Evolutionary conservation across 1,140 invertebrate genomes (phyloP), one percentile per base, ranked within the genome.

Genomic region (Drosophila asahinai): DNA sequence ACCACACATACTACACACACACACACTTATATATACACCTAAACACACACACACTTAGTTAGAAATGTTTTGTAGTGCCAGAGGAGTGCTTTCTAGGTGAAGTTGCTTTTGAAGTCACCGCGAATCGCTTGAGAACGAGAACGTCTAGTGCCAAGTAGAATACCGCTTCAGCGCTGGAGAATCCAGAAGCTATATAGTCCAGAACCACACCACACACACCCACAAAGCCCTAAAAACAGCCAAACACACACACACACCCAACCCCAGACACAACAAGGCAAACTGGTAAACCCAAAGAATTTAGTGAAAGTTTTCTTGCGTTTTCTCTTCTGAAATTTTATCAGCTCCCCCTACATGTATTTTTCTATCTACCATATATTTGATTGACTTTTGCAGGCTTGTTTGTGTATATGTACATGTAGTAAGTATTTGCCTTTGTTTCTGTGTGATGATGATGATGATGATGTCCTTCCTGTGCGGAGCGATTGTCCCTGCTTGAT

Each of bases 361-460:
- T 57, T 55, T 57, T 12, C 81, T 64, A 77, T 71, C 61, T 77
- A 77, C 76, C 49, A 68, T 59, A 71, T 59, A 60, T 79, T 77
- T 83, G 62, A 91, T 77, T 73, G 58, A 87, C 66, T 75, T 81
- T 92, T 90, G 60, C 90, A 91, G 90, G 84, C 84, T 90, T 89
- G 70, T 84, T 79, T 89, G 81, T 87, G 54, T 57, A 57, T 57
- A 84, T 89, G 77, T 87, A 83, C 65, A 89, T 91, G 82, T 92
- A 92, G 90, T 92, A 92, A 92, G 90, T 92, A 92, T 90, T 86
- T 64, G 75, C 82, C 70, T 81, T 73, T 68, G 66, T 77, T 72
- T 65, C 61, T 86, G 70, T 83, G 51, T 77, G 55, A 57, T 57
- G 36, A 55, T 38, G 40, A 55, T 38, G 40, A 42, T 42, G 40